Evolutionary conservation across 2,797 vertebrate genomes (phyloP).

Genomic region (Enteromius anoplus): DNA sequence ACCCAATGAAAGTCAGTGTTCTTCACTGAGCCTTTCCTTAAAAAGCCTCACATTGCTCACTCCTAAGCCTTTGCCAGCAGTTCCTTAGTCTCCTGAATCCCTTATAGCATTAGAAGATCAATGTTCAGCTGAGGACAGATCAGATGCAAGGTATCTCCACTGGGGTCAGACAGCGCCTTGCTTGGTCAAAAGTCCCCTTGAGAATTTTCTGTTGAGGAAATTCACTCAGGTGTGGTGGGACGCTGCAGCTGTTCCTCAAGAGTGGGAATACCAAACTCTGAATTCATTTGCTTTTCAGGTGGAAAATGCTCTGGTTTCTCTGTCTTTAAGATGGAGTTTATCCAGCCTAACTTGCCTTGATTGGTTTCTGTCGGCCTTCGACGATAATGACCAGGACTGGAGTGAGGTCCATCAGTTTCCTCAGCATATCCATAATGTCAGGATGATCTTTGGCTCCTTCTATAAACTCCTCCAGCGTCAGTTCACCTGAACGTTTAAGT

Average conservation of each 20-base stretch:
- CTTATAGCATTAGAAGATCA: conserved; percentile 67
- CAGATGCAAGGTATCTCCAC: conserved; percentile 6
- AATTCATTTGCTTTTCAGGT: conserved; percentile 19
- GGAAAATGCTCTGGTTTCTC: background rate
- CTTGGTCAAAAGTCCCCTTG: background rate
- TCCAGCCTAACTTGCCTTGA: background rate
- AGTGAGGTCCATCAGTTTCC: conserved; percentile 78
- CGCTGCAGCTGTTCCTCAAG: conserved; percentile 22
- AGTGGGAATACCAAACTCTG: background rate
- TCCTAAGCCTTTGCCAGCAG: conserved; percentile 48
- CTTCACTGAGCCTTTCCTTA: conserved; percentile 50
- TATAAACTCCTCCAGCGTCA: conserved; percentile 81
- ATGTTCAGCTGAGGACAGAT: conserved; percentile 22
- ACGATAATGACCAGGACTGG: conserved; percentile 76
- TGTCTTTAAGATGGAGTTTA: background rate
- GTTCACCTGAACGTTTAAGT: conserved; percentile 68
- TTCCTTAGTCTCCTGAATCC: conserved; percentile 52
- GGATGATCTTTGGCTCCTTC: conserved; percentile 74
- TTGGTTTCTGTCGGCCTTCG: conserved; percentile 47
- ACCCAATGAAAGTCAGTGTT: conserved; percentile 18
- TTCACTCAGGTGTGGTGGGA: background rate
- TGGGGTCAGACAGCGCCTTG: background rate
- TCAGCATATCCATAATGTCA: conserved; percentile 79
- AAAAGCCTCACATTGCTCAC: conserved; percentile 44
- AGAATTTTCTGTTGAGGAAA: background rate